These are phyloP conservation scores for Eurytoma californica DNA, from an alignment of 2,888 invertebrate species.

Conservation along the genomic window DNA sequence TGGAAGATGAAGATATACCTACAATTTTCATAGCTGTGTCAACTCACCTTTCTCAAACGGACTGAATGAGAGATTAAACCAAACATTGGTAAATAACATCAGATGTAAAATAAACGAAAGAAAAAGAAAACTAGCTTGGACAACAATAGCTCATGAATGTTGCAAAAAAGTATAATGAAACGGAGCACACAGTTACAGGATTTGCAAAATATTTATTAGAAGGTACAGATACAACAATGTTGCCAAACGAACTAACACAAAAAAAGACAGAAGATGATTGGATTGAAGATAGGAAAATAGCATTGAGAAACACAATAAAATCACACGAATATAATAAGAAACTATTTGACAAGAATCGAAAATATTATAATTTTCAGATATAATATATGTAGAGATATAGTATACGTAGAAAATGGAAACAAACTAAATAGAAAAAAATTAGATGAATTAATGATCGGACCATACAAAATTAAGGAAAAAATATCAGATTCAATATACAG, in stretches of 20 bases:
- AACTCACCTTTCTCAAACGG: slow-evolving; percentile 55
- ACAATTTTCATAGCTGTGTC: slow-evolving; percentile 47
- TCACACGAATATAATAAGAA: slow-evolving; percentile 14
- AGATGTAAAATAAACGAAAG: slow-evolving; percentile 55
- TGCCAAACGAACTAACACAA: slow-evolving; percentile 56
- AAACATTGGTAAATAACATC: slow-evolving; percentile 53
- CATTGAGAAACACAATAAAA: slow-evolving; percentile 14
- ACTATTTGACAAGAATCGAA: slow-evolving; percentile 53
- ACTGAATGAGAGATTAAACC: slow-evolving; percentile 42
- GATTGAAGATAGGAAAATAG: slow-evolving; percentile 57
- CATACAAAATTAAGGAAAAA: slow-evolving; percentile 59
- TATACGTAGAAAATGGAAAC: slow-evolving; percentile 66
- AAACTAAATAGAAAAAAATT: slow-evolving; percentile 64
- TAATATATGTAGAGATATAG: slow-evolving; percentile 64
- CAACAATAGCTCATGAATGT: slow-evolving; percentile 48
- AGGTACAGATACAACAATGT: slow-evolving; percentile 56
- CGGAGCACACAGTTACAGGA: slow-evolving; percentile 61
- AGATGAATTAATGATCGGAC: slow-evolving; percentile 61
- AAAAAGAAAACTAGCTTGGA: slow-evolving; percentile 47
- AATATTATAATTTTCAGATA: slow-evolving; percentile 61
- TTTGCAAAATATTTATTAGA: slow-evolving; percentile 63
- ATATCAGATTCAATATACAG: slow-evolving; percentile 60
- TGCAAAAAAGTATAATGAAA: slow-evolving; percentile 62
- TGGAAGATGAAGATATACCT: slow-evolving; percentile 35
- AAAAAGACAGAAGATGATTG: slow-evolving; percentile 32